These are phyloP conservation scores for Cataglyphis cursor DNA, from an alignment of 2,888 invertebrate species.

Conservation along the genomic window DNA sequence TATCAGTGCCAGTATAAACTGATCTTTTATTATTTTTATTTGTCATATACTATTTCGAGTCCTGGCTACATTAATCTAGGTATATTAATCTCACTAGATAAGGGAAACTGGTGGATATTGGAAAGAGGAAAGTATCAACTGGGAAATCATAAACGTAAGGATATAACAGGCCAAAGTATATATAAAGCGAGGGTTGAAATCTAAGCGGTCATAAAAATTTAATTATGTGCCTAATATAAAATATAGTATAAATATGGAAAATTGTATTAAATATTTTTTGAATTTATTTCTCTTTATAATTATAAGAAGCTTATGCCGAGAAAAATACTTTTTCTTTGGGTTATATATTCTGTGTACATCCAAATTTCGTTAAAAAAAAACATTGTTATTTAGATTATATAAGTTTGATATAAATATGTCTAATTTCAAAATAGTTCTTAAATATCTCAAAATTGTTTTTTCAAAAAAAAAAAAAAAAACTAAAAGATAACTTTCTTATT, in stretches of 20 bases:
- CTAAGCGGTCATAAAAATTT: neutral
- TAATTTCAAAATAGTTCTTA: neutral
- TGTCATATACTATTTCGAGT: constrained; percentile 14
- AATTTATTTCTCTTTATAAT: neutral
- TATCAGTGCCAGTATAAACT: constrained; percentile 17
- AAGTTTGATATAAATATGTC: neutral
- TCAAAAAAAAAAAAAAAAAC: neutral
- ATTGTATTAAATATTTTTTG: neutral
- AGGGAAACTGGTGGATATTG: neutral
- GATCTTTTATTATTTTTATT: constrained; percentile 44
- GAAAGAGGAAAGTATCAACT: neutral
- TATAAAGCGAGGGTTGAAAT: neutral
- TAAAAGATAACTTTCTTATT: constrained; percentile 1
- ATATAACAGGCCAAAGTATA: neutral
- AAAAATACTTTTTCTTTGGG: neutral
- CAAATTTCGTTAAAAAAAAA: neutral
- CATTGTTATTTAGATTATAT: neutral
- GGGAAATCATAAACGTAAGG: neutral
- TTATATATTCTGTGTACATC: neutral
- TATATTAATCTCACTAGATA: constrained; percentile 47
- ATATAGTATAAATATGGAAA: neutral
- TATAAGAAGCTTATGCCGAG: neutral
- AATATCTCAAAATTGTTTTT: neutral
- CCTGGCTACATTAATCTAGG: neutral
- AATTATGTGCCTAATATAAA: neutral